phyloP scores from a whole-genome alignment of 2,113 vertebrate species.

The Setophaga petechia region DNA sequence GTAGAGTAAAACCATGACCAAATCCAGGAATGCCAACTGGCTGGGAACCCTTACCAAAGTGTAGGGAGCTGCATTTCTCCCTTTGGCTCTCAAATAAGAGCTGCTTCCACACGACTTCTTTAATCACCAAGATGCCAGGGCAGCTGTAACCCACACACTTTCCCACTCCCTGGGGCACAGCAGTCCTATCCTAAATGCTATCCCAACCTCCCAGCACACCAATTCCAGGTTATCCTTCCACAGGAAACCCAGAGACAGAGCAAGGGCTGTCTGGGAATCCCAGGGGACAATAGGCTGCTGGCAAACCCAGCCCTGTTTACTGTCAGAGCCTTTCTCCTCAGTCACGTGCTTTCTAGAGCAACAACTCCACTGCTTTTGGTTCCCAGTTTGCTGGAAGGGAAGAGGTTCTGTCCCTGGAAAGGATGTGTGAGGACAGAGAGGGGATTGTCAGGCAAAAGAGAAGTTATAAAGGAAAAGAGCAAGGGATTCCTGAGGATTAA shows the following conservation, averaged over 20 bases:
- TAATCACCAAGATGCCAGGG: background rate
- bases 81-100: background rate
- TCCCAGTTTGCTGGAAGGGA: slow-evolving; percentile 20
- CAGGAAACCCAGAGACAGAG: background rate
- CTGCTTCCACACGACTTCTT: background rate
- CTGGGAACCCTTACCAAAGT: background rate
- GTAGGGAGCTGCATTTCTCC: background rate
- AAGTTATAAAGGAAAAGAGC: slow-evolving; percentile 14
- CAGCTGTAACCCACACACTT: background rate
- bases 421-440: background rate
- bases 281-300: background rate
- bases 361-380: slow-evolving; percentile 4
- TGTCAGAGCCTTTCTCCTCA: slow-evolving; percentile 27
- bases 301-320: background rate
- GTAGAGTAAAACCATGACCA: background rate
- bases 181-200: background rate
- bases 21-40: background rate
- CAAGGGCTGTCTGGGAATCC: background rate
- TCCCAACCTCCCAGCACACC: fast-evolving
- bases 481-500: slow-evolving; percentile 16
- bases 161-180: background rate
- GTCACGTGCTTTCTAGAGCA: slow-evolving; percentile 58
- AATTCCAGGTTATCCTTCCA: background rate
- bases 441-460: background rate
- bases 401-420: background rate